Evolutionary conservation across 92 coral and sea anemone genomes (phyloP).

Genomic region (Umimayanthus chanpuru): DNA sequence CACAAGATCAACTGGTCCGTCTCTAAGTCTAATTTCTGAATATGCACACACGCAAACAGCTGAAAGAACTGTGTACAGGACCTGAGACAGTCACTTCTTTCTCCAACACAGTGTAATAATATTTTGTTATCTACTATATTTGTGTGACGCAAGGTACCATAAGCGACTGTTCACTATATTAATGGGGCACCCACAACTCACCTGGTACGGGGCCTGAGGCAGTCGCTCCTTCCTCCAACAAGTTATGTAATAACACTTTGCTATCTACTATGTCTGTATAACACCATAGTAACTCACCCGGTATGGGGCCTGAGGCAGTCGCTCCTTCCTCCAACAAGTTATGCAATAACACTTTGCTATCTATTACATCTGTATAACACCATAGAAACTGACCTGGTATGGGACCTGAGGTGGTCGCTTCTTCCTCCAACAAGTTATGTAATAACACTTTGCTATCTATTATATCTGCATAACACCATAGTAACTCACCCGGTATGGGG

Average conservation of each 20-base stretch:
- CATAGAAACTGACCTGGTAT: slow-evolving; percentile 76
- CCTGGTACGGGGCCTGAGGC: no score
- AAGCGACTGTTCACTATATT: no score
- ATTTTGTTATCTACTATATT: slow-evolving; percentile 36
- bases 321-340: slow-evolving; percentile 97
- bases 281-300: slow-evolving; percentile 60
- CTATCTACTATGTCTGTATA: no score
- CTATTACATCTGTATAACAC: no score
- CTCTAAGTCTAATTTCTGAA: background rate
- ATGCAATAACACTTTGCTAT: slow-evolving; percentile 64
- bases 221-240: no score
- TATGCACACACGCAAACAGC: background rate
- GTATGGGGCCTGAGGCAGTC: slow-evolving; percentile 96
- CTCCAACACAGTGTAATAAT: slow-evolving; percentile 88
- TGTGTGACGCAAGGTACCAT: no score
- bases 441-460: no score
- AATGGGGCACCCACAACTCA: no score
- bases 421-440: slow-evolving; percentile 97
- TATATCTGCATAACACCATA: no score
- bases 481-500: slow-evolving; percentile 87
- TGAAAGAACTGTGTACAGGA: slow-evolving; percentile 57
- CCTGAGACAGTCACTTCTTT: slow-evolving; percentile 95
- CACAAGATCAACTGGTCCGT: no score
- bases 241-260: no score
- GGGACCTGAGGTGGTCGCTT: slow-evolving; percentile 97